Percentiles rank a stretch among this genome's conserved stretches.
phyloP scores from a whole-genome alignment of 2,113 vertebrate genomes.

The Lutjanus erythropterus region DNA sequence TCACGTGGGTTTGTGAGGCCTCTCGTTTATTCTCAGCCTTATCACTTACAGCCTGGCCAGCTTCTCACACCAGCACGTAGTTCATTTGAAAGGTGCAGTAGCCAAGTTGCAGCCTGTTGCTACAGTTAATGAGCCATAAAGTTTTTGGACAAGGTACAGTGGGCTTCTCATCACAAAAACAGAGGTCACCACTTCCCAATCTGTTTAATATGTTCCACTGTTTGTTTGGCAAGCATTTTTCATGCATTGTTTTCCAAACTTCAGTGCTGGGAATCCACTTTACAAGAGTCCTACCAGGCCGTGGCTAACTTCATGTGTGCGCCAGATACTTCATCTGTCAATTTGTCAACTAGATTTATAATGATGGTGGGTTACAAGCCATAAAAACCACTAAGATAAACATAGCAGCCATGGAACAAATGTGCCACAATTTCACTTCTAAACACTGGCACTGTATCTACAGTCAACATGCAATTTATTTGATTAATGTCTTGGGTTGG shows the following conservation, averaged over 20 bases:
- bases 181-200: conserved; percentile 12
- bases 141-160: conserved; percentile 6
- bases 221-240: conserved; percentile 24
- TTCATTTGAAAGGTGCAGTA: conserved; percentile 22
- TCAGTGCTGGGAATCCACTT: conserved; percentile 29
- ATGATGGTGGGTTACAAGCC: background rate
- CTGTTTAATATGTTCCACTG: background rate
- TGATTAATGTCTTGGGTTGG: background rate
- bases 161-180: conserved; percentile 8
- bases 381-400: conserved; percentile 4
- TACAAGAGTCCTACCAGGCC: background rate
- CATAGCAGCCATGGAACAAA: background rate
- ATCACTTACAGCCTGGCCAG: conserved; percentile 51
- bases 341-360: conserved; percentile 30
- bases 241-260: conserved; percentile 21
- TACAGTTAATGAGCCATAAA: conserved; percentile 37
- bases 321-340: conserved; percentile 16
- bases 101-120: conserved; percentile 1
- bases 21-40: conserved; percentile 42
- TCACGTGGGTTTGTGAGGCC: conserved; percentile 20
- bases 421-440: conserved; percentile 19
- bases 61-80: conserved; percentile 13
- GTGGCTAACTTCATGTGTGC: background rate
- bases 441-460: background rate
- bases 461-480: background rate